Conservation (phyloP, 2,113 vertebrate genomes). For the Bettongia penicillata region DNA sequence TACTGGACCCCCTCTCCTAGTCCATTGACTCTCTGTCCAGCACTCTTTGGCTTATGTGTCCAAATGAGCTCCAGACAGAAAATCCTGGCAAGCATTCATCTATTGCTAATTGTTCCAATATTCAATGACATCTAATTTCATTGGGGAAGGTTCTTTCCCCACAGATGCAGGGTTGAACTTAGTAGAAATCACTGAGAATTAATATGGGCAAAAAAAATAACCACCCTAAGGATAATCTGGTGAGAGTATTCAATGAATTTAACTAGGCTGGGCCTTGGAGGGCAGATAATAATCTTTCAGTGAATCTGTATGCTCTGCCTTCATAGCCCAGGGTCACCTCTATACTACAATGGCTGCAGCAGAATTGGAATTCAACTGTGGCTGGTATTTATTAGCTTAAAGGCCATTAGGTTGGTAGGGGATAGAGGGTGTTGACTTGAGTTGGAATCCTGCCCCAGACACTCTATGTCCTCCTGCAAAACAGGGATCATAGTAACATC, state of each 20-base stretch:
- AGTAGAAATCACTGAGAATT: neutral
- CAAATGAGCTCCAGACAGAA: conserved; percentile 24
- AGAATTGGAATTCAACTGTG: neutral
- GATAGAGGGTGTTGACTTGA: neutral
- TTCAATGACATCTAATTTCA: neutral
- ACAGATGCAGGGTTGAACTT: neutral
- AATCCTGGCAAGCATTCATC: conserved; percentile 46
- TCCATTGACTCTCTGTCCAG: neutral
- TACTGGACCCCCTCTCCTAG: neutral
- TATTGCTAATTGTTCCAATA: neutral
- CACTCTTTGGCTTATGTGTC: conserved; percentile 19
- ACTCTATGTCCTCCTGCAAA: neutral
- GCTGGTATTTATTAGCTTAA: conserved; percentile 32
- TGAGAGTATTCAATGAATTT: neutral
- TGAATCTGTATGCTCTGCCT: neutral
- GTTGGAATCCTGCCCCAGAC: neutral
- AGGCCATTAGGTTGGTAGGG: neutral
- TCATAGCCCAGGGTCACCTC: neutral
- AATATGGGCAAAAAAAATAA: neutral
- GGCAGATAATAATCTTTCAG: neutral
- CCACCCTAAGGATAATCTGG: neutral
- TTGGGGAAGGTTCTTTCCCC: neutral
- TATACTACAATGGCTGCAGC: neutral
- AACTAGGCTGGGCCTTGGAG: neutral
- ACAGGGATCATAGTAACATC: neutral